Conservation (phyloP, 2,888 invertebrate species). For the Crepidodera aurea region DNA sequence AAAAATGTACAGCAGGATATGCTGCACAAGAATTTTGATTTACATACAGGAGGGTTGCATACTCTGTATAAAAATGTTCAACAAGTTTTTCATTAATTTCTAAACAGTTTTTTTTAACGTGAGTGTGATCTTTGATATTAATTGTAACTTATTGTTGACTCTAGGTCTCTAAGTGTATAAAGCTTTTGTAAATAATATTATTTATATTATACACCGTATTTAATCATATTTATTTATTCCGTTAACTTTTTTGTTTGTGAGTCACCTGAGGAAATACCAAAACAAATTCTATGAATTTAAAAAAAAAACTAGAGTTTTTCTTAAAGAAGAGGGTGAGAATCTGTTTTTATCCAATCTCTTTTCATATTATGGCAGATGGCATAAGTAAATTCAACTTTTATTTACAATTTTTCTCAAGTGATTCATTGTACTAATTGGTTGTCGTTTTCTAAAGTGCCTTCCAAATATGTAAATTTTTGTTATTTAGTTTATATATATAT, state of each 20-base stretch:
- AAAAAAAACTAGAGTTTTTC: too few species aligned
- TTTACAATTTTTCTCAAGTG: constrained; percentile 20
- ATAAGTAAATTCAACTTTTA: background rate
- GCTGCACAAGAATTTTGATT: too few species aligned
- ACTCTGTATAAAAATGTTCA: too few species aligned
- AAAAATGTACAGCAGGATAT: too few species aligned
- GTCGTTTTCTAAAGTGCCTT: constrained; percentile 47
- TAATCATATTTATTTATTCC: constrained; percentile 32
- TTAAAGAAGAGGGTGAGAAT: too few species aligned
- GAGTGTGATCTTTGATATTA: too few species aligned
- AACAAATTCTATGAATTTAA: constrained; percentile 3
- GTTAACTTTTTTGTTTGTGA: constrained; percentile 27
- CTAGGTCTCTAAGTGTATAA: constrained; percentile 13
- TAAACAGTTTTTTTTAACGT: too few species aligned
- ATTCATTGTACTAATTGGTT: constrained; percentile 30
- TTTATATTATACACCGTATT: constrained; percentile 28
- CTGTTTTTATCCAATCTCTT: too few species aligned
- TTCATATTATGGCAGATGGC: too few species aligned
- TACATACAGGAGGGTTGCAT: too few species aligned
- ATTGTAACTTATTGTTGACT: constrained; percentile 24
- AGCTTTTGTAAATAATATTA: constrained; percentile 31
- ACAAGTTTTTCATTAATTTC: too few species aligned
- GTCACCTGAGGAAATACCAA: constrained; percentile 13
- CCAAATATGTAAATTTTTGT: constrained; percentile 45
- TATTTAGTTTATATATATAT: constrained; percentile 40